Evolutionary conservation across 2,113 vertebrate genomes (phyloP).

Genomic region (Empidonax alnorum): DNA sequence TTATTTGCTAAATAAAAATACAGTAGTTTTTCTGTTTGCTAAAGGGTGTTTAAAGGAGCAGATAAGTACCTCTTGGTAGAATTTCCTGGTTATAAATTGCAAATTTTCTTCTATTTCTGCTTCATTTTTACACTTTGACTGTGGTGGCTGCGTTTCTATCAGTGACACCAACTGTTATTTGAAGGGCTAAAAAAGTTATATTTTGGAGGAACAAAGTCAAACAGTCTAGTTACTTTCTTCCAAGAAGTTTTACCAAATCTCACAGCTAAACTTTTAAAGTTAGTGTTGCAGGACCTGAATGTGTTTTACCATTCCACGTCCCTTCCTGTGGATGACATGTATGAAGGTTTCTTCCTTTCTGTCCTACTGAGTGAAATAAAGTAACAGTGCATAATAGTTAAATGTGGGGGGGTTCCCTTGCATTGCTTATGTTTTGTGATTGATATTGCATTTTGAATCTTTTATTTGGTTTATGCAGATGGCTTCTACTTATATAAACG

Average conservation of each 20-base stretch:
- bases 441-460: neutral
- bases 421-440: neutral
- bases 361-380: neutral
- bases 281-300: neutral
- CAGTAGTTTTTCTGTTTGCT: neutral
- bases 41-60: neutral
- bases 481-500: neutral
- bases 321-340: fast-evolving
- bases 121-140: neutral
- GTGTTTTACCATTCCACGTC: neutral
- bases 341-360: neutral
- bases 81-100: neutral
- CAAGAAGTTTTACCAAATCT: neutral
- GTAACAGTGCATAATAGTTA: neutral
- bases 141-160: neutral
- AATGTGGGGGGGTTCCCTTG: neutral
- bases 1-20: neutral
- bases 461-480: neutral
- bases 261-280: neutral
- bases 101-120: neutral
- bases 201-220: neutral
- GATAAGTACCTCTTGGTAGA: neutral
- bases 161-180: neutral
- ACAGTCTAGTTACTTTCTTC: neutral
- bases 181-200: neutral